phyloP scores from a whole-genome alignment of 2,888 invertebrate species.

The Drosophila meridionalis region DNA sequence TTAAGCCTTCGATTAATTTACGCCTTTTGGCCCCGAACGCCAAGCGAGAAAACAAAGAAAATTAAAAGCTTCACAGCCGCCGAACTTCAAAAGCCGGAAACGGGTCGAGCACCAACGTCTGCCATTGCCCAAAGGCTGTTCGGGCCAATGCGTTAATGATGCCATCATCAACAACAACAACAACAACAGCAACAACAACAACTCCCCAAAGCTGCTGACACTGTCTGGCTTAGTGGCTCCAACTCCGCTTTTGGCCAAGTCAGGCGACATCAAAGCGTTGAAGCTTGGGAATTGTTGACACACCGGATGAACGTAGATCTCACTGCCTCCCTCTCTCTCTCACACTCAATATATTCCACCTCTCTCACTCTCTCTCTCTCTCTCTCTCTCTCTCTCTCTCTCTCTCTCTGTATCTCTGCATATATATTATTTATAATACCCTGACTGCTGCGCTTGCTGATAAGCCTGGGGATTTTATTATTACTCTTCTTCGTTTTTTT shows the following conservation, averaged over 20 bases:
- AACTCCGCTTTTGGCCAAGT: constrained; percentile 28
- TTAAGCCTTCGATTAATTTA: constrained; percentile 83
- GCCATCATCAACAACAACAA: constrained; percentile 65
- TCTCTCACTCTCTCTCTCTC: constrained; percentile 9
- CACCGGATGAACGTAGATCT: constrained; percentile 77
- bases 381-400: constrained; percentile 1
- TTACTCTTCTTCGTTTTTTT: constrained; percentile 49
- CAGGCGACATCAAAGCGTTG: constrained; percentile 81
- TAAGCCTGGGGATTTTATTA: constrained; percentile 77
- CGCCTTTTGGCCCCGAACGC: constrained; percentile 82
- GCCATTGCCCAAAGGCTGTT: constrained; percentile 63
- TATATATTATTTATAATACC: constrained; percentile 51
- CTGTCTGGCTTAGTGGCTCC: constrained; percentile 78
- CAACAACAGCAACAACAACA: constrained; percentile 50
- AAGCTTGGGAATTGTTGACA: constrained; percentile 83
- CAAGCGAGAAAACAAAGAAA: constrained; percentile 76
- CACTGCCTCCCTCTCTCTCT: constrained; percentile 6
- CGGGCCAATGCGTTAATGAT: constrained; percentile 79
- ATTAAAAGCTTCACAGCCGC: constrained; percentile 67
- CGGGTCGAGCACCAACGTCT: constrained; percentile 55
- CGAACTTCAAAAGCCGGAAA: constrained; percentile 82
- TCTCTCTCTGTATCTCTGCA: constrained; percentile 14
- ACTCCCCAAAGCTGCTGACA: constrained; percentile 68
- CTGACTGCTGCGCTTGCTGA: constrained; percentile 69
- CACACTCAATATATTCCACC: neutral